Evolutionary conservation across 2,113 vertebrate species (phyloP), one percentile per base, ranked within the genome.

Genomic region (Lophotis ruficrista): DNA sequence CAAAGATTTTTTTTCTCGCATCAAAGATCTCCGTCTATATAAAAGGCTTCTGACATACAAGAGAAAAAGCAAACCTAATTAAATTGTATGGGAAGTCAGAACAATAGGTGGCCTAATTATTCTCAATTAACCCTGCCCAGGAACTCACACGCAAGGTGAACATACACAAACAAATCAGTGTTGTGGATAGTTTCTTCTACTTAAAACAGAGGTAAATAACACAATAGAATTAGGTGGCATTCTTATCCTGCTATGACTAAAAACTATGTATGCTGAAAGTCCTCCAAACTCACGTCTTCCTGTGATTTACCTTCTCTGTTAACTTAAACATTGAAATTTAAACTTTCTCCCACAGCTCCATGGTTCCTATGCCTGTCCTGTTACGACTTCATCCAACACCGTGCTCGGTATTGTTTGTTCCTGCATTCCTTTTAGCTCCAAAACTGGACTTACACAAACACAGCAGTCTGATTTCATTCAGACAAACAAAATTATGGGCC

Each of bases 31-130:
- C 71, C n/a, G 37, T 72, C 45, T 41, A 53, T 41, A 53, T 72
- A 89, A 93, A 95, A 94, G 53, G 51, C 38, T 91, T 80, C 80
- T 92, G 80, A 84, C 10, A 41, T 24, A 89, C 16, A 73, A 73
- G 65, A 65, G 48, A 89, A 87, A 93, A 94, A 93, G 66, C 76
- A 95, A 95, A 85, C 33, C 73, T 89, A 90, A 89, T 85, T 95
- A 93, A 82, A 93, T 72, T 90, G 61, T 82, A 69, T 83, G 87
- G 81, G 70, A 93, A 96, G 54, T 76, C 61, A 79, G 80, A 87
- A 81, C 3, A 0, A 75, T 69, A 79, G 70, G 53, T 91, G 81
- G 61, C 53, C 53, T 76, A 45, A 54, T 91, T 83, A 93, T 91
- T 96, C n/a, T 45, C 4, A 83, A 73, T 91, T 95, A 94, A 87